Evolutionary conservation across 2,888 invertebrate species (phyloP), one percentile per base, ranked within the genome.

Genomic region (Drosophila birchii): DNA sequence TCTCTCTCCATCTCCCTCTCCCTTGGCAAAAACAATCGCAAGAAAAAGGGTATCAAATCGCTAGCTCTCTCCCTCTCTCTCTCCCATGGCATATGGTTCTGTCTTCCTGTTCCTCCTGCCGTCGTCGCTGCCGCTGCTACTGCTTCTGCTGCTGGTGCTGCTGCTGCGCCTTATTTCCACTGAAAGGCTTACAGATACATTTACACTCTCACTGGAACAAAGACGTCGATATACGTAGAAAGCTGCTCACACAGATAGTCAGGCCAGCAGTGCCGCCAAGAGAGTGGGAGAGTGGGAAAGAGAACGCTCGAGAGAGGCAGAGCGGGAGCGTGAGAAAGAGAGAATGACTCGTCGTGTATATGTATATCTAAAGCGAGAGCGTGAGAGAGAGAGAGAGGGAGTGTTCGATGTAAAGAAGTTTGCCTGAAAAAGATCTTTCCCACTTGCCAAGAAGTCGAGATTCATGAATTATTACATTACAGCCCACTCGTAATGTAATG

Each of bases 161-260:
- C 47, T 71, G 85, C 87, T 82, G 82, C 82, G 87, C 82, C 85
- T 81, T 87, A 86, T 86, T 87, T 82, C 81, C 70, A 75, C 73
- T 79, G 81, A 87, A 87, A 87, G 70, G 45, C 78, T 43, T 64
- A 75, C 66, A 74, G 32, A 70, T 38, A 70, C 64, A 73, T 18
- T 66, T 36, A 70, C 47, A 74, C 55, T 43, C 54, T 66, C 47
- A 62, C 54, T 61, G 38, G 47, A 59, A 73, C 62, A 59, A 67
- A 59, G 66, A 62, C 76, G 36, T 57, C 41, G 60, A 69, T 32
- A 59, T 58, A 53, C 43, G 41, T 61, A 76, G 53, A 68, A 47
- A 72, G 61, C 73, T 71, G 56, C 51, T 62, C 78, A 67, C 34
- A 53, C 58, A 43, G 20, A 53, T 39, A 53, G 47, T 34, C 43